A percentile compares a stretch with the other conserved stretches of the same genome.
These are phyloP conservation scores for Eumaeus atala DNA, from an alignment of 1,140 invertebrate species.

Conservation along the genomic window DNA sequence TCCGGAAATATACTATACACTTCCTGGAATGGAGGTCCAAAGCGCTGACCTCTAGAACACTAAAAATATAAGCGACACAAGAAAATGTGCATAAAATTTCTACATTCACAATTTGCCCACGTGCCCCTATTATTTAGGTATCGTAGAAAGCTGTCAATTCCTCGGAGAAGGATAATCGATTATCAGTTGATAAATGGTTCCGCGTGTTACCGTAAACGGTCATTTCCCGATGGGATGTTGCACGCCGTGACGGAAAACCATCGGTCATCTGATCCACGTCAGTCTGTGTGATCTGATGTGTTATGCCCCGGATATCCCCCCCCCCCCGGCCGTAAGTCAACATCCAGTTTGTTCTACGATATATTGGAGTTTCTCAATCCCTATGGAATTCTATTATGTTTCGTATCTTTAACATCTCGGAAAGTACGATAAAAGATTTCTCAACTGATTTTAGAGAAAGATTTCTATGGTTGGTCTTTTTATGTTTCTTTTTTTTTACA, in stretches of 20 bases:
- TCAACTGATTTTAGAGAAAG: too few species aligned
- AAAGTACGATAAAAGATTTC: too few species aligned
- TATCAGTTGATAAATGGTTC: constrained; percentile 11
- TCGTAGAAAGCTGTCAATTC: not conserved
- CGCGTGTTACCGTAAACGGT: constrained; percentile 12
- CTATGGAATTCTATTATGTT: constrained; percentile 2
- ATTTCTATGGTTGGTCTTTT: too few species aligned
- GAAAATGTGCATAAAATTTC: too few species aligned
- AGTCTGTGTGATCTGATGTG: constrained; percentile 13
- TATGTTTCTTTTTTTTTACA: too few species aligned
- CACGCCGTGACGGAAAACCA: constrained; percentile 3
- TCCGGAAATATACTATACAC: too few species aligned
- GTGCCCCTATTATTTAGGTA: not conserved
- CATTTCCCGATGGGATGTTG: constrained; percentile 8
- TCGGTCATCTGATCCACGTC: constrained; percentile 17
- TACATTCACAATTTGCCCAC: too few species aligned
- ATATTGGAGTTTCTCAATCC: constrained; percentile 10
- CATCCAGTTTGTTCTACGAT: constrained; percentile 8
- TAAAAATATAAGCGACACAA: too few species aligned
- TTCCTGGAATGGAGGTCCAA: too few species aligned
- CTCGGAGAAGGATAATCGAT: not conserved
- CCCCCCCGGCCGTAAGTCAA: constrained; percentile 18
- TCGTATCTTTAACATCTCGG: too few species aligned
- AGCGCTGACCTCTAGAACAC: too few species aligned
- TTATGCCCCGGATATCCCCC: too few species aligned